These are phyloP conservation scores for Cathartes aura DNA, from an alignment of 2,113 vertebrate species.

Conservation along the genomic window DNA sequence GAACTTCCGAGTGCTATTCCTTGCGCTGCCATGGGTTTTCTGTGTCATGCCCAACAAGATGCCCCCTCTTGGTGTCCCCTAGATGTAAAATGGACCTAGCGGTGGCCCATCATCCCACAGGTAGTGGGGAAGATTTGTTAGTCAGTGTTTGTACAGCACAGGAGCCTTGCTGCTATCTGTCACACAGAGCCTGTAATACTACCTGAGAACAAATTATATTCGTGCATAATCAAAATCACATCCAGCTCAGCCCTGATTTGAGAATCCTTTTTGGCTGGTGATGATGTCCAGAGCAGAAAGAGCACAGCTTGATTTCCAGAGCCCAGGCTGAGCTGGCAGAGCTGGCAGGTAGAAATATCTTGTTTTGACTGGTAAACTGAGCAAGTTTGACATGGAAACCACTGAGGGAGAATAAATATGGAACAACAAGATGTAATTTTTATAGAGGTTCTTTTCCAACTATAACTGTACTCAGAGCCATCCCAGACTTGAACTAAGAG, in stretches of 20 bases:
- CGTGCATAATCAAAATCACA: not conserved
- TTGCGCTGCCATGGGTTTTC: not conserved
- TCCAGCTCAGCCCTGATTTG: not conserved
- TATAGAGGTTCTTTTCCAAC: conserved; percentile 26
- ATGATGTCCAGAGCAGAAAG: conserved; percentile 63
- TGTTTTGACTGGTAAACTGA: conserved; percentile 72
- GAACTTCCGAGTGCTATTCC: not conserved
- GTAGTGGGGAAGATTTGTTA: not conserved
- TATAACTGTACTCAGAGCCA: not conserved
- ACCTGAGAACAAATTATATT: conserved; percentile 17
- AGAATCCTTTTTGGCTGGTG: conserved; percentile 44
- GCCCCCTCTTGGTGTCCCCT: not conserved
- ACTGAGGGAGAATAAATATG: conserved; percentile 67
- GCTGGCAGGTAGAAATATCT: conserved; percentile 67
- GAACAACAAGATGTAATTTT: conserved; percentile 64
- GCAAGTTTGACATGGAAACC: conserved; percentile 64
- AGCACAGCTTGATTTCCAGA: conserved; percentile 69
- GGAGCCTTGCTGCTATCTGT: not conserved
- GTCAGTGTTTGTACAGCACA: not conserved
- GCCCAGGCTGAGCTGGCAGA: conserved; percentile 61
- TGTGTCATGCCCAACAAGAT: not conserved
- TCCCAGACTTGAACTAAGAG: conserved; percentile 17
- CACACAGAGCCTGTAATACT: not conserved
- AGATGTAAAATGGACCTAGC: not conserved
- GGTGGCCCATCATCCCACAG: not conserved